Conservation (phyloP, 2,888 invertebrate genomes). For the Odontocolon sp. region DNA sequence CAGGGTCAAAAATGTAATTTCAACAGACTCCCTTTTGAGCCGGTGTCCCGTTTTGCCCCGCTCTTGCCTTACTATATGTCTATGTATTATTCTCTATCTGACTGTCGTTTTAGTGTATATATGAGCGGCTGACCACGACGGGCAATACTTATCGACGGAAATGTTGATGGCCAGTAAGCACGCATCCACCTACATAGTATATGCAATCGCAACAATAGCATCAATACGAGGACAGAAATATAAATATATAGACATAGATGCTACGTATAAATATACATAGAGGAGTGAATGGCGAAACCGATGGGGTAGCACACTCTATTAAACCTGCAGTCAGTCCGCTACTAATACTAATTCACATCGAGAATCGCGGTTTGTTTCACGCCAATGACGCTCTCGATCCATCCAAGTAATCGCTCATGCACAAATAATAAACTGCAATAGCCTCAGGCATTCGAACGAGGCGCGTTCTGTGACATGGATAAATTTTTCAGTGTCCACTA, state of each 20-base stretch:
- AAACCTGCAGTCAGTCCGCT: neutral
- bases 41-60: too few relatives aligned
- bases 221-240: neutral
- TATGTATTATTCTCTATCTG: too few relatives aligned
- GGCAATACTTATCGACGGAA: slow-evolving; percentile 61
- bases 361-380: neutral
- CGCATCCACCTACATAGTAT: slow-evolving; percentile 53
- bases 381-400: neutral
- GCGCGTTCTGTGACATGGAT: slow-evolving; percentile 8
- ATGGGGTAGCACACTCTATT: neutral
- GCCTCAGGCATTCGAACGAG: neutral
- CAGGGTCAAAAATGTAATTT: too few relatives aligned
- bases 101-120: slow-evolving; percentile 32
- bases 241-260: too few relatives aligned
- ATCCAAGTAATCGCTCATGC: neutral
- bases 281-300: neutral
- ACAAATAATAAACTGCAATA: neutral
- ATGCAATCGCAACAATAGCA: slow-evolving; percentile 35
- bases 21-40: too few relatives aligned
- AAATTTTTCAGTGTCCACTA: slow-evolving; percentile 55
- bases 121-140: too few relatives aligned
- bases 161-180: slow-evolving; percentile 63
- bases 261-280: neutral
- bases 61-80: slow-evolving; percentile 39
- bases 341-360: neutral